Evolutionary conservation across 1,140 invertebrate species (phyloP), one percentile per base, ranked within the genome.

Genomic region (Zaprionus kolodkinae): DNA sequence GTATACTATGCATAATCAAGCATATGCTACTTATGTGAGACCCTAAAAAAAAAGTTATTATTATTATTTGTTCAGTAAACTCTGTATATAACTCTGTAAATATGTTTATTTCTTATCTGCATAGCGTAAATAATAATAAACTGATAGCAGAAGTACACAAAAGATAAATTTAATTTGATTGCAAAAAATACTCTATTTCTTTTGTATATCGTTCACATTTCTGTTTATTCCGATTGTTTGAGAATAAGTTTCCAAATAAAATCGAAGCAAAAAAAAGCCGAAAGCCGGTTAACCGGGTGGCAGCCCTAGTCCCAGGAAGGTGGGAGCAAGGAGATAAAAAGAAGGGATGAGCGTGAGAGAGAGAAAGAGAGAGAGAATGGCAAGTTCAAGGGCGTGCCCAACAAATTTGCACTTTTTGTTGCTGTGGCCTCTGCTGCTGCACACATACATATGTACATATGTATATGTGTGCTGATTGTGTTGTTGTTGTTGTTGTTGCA

Each of bases 371-470:
- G 56, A 33, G 43, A 56, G 43, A 43, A 30, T 30, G 69, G 65
- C 67, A 89, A 88, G 80, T 88, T 87, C 84, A 87, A 87, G 84
- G 84, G 84, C 84, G 84, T 87, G 84, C 76, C 82, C 83, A 79
- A 74, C 59, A 50, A 30, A 70, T 71, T 71, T 71, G 45, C 45
- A 71, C 57, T 68, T 73, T 38, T 64, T 71, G 36, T 43, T 56
- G 36, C 27, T 55, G 52, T 57, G 15, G 55, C 10, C 45, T 50
- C 11, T 52, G 50, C 48, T 25, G 15, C 17, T 62, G 40, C 21
- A 21, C 2, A 21, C 21, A 21, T 21, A 21, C 21, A 21, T 21
- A 21, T 21, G 21, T 21, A 21, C 21, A 21, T 21, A 21, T 21
- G 21, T 21, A 21, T 21, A 21, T 21, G 1, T 21, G 40, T 48